Evolutionary conservation across 2,888 invertebrate species (phyloP), one percentile per base, ranked within the genome.

Genomic region (Brachyopa scutellaris): DNA sequence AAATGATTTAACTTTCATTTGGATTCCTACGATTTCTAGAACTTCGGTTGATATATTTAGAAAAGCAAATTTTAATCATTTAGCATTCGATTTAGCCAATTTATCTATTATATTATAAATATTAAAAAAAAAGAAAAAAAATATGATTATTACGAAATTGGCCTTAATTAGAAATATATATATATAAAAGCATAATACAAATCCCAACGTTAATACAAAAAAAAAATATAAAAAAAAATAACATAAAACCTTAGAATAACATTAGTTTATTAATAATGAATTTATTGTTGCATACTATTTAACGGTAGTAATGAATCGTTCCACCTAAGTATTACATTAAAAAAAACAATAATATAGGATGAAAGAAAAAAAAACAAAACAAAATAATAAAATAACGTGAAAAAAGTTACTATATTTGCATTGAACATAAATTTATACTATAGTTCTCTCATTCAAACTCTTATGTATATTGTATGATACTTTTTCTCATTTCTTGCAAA

Each of bases 241-340:
- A 31, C 38, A 17, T 55, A 59, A 19, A 62, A 49, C 11, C 40
- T 23, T 74, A 79, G 74, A 61, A 57, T 69, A 69, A 82, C 59
- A 70, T 77, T 77, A 82, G 57, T 82, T 82, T 77, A 82, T 72
- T 64, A 45, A 76, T 77, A 70, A 66, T 59, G 57, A 74, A 74
- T 69, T 76, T 69, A 82, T 82, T 82, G 82, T 82, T 82, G 66
- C 82, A 82, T 82, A 82, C 77, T 72, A 82, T 77, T 77, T 33
- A 82, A 66, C 42, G 31, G 53, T 70, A 72, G 66, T 70, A 77
- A 61, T 66, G 61, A 82, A 70, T 77, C 40, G 77, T 82, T 82
- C 82, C 82, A 82, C 82, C 70, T 38, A 82, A 82, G 70, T 82
- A 77, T 77, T 82, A 76, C 29, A 53, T 53, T 51, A 45, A 69